phyloP scores from a whole-genome alignment of 2,113 vertebrate species.

The Seriola quinqueradiata region DNA sequence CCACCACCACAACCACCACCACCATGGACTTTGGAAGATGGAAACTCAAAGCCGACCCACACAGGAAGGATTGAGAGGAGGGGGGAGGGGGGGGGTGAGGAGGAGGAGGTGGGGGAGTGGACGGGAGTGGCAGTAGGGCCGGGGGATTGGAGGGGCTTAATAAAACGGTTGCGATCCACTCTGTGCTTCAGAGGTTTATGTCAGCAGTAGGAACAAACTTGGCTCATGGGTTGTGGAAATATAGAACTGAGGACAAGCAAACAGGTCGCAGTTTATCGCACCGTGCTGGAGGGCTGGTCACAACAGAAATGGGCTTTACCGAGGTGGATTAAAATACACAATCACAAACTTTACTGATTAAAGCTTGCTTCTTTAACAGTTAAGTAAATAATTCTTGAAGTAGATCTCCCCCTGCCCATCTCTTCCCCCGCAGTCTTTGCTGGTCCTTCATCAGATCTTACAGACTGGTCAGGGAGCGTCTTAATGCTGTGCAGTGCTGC shows the following conservation, averaged over 20 bases:
- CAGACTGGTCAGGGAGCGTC: no score
- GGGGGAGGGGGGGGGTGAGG: not conserved
- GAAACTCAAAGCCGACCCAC: conserved; percentile 57
- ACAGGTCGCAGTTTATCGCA: not conserved
- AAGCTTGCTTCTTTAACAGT: not conserved
- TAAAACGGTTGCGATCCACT: conserved; percentile 70
- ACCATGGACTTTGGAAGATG: conserved; percentile 67
- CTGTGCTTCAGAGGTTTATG: conserved; percentile 68
- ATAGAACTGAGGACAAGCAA: not conserved
- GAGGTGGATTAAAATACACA: not conserved
- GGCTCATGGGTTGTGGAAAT: conserved; percentile 76
- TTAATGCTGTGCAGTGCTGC: no score
- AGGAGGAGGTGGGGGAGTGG: conserved; percentile 33
- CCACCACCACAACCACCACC: conserved; percentile 58
- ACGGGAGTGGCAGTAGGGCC: conserved; percentile 18
- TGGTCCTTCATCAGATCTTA: not conserved
- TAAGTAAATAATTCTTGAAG: not conserved
- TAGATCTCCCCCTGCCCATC: not conserved
- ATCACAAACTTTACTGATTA: not conserved
- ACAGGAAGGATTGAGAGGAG: conserved; percentile 29
- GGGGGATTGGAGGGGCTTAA: conserved; percentile 49
- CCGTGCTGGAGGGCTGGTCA: not conserved
- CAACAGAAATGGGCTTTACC: not conserved
- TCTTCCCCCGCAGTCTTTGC: not conserved
- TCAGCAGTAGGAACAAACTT: conserved; percentile 62